Percentiles rank a stretch among this genome's conserved stretches.
phyloP scores from a whole-genome alignment of 2,113 vertebrate species.

The Nymphicus hollandicus region DNA sequence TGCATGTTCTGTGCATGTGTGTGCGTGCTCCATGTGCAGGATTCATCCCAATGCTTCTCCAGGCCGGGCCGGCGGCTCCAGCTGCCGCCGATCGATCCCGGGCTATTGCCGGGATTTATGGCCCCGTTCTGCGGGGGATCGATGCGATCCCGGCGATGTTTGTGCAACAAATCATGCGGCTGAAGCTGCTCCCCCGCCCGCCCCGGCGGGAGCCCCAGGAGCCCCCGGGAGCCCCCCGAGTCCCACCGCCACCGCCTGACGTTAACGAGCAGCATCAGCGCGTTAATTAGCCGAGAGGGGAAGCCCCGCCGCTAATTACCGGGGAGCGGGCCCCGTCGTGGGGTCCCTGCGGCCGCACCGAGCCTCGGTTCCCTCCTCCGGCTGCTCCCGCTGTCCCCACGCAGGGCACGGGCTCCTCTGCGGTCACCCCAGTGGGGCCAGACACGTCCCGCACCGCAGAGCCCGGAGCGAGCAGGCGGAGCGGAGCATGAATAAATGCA shows the following conservation, averaged over 20 bases:
- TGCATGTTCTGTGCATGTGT: neutral
- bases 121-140: slow-evolving; percentile 38
- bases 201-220: neutral
- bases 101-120: slow-evolving; percentile 53
- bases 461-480: neutral
- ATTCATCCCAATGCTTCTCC: neutral
- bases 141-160: slow-evolving; percentile 37
- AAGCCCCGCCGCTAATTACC: slow-evolving; percentile 18
- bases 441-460: neutral
- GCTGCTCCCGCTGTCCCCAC: neutral
- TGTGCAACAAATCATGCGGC: slow-evolving; percentile 38
- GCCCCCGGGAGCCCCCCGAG: neutral
- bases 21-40: neutral
- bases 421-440: neutral
- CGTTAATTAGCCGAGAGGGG: slow-evolving; percentile 30
- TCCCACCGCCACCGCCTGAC: neutral
- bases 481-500: slow-evolving; percentile 74
- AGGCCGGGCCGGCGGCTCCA: neutral
- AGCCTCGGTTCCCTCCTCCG: neutral
- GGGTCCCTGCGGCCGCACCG: neutral
- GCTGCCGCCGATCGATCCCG: slow-evolving; percentile 11
- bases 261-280: slow-evolving; percentile 26
- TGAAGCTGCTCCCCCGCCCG: neutral
- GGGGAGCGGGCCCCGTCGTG: neutral
- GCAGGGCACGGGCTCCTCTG: neutral